phyloP scores from a whole-genome alignment of 2,113 vertebrate species.

The Dicerorhinus sumatrensis region DNA sequence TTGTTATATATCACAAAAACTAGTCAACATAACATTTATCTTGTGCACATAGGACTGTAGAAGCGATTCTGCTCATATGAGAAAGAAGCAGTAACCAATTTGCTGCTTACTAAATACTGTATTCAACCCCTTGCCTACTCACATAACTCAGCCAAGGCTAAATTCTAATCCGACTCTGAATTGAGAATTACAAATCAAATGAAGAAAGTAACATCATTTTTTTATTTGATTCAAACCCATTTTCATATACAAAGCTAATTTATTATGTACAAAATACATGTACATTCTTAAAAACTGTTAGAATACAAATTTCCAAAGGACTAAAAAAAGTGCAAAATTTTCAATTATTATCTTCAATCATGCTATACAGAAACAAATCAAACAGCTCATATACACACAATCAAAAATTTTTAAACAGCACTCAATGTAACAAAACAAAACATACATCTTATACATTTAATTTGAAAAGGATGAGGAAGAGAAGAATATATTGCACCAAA shows the following conservation, averaged over 20 bases:
- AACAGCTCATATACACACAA: slow-evolving; percentile 93
- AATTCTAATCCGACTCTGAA: slow-evolving; percentile 33
- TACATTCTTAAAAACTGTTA: slow-evolving; percentile 92
- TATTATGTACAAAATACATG: slow-evolving; percentile 93
- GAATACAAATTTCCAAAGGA: slow-evolving; percentile 93
- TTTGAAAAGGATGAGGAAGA: slow-evolving; percentile 82
- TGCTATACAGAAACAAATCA: slow-evolving; percentile 97
- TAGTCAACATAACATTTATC: not conserved
- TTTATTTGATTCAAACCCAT: slow-evolving; percentile 91
- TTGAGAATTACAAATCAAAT: slow-evolving; percentile 64
- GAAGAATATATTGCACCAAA: slow-evolving; percentile 88
- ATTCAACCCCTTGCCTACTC: not conserved
- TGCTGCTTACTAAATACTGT: not conserved
- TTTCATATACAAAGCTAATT: slow-evolving; percentile 94
- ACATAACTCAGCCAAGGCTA: slow-evolving; percentile 9
- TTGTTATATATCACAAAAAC: not conserved
- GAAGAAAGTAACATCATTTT: slow-evolving; percentile 76
- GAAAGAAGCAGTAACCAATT: slow-evolving; percentile 22
- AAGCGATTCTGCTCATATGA: not conserved
- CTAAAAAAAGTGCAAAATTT: slow-evolving; percentile 96
- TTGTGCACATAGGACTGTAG: not conserved
- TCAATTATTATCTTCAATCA: slow-evolving; percentile 90
- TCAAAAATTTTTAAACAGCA: slow-evolving; percentile 80
- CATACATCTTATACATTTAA: slow-evolving; percentile 83
- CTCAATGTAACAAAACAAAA: slow-evolving; percentile 80